Conservation (phyloP, 1,140 invertebrate species). For the Trichogramma pretiosum region DNA sequence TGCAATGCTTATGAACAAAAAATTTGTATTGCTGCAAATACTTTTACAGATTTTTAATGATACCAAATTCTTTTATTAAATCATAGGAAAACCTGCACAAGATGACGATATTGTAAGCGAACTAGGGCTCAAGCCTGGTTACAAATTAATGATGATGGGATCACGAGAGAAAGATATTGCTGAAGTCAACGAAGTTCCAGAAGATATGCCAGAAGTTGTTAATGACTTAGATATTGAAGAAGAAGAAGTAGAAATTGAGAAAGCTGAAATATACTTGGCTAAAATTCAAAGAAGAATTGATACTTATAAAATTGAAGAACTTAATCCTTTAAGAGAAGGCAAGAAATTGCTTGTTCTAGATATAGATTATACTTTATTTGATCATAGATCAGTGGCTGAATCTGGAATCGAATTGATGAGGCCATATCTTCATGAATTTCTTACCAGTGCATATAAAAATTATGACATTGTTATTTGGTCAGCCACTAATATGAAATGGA, state of each 20-base stretch:
- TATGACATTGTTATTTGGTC: slow-evolving; percentile 91
- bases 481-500: slow-evolving; percentile 97
- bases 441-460: slow-evolving; percentile 80
- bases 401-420: slow-evolving; percentile 85
- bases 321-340: slow-evolving; percentile 70
- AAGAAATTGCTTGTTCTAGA: slow-evolving; percentile 91
- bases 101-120: slow-evolving; percentile 63
- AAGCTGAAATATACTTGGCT: slow-evolving; percentile 64
- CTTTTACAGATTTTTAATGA: too few species aligned
- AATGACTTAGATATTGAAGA: slow-evolving; percentile 84
- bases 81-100: slow-evolving; percentile 67
- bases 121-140: slow-evolving; percentile 74
- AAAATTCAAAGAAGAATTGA: slow-evolving; percentile 79
- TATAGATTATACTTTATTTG: slow-evolving; percentile 95
- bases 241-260: slow-evolving; percentile 78
- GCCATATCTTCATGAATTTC: slow-evolving; percentile 90
- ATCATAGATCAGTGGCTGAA: slow-evolving; percentile 86
- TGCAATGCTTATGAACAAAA: too few species aligned
- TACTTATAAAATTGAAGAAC: slow-evolving; percentile 73
- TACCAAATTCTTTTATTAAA: too few species aligned
- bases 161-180: slow-evolving; percentile 86
- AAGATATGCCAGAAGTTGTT: slow-evolving; percentile 73
- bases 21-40: too few species aligned
- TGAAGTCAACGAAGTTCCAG: slow-evolving; percentile 66
- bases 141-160: slow-evolving; percentile 96